phyloP scores from a whole-genome alignment of 2,113 vertebrate genomes.

The Symphodus melops region DNA sequence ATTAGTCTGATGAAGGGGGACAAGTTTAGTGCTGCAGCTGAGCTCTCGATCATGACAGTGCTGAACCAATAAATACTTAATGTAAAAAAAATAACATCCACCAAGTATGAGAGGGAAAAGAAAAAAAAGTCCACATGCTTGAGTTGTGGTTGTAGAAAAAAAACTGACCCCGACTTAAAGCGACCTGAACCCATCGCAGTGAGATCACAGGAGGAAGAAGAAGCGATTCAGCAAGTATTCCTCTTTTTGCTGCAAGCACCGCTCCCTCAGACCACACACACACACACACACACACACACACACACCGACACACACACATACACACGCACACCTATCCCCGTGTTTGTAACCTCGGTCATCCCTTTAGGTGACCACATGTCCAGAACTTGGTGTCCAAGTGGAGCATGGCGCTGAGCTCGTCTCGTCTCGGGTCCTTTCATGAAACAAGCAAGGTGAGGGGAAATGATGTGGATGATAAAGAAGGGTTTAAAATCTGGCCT shows the following conservation, averaged over 20 bases:
- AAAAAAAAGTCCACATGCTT: conserved; percentile 77
- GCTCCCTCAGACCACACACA: conserved; percentile 5
- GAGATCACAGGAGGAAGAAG: conserved; percentile 59
- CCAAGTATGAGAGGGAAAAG: conserved; percentile 35
- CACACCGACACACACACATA: conserved; percentile 6
- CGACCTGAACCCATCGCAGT: conserved; percentile 72
- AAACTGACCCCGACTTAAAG: neutral
- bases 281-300: neutral
- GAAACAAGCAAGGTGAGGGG: conserved; percentile 53
- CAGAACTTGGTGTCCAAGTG: conserved; percentile 5
- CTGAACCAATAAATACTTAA: conserved; percentile 88
- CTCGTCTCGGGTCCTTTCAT: conserved; percentile 46
- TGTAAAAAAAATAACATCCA: conserved; percentile 72
- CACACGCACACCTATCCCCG: conserved; percentile 18
- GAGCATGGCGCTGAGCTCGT: conserved; percentile 17
- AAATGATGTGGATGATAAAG: conserved; percentile 22
- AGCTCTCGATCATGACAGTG: conserved; percentile 73
- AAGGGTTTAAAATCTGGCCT: conserved; percentile 3
- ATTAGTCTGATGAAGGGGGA: conserved; percentile 21
- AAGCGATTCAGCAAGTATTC: conserved; percentile 35
- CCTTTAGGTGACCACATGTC: conserved; percentile 18
- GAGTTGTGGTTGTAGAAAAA: conserved; percentile 63
- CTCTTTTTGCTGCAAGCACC: conserved; percentile 46
- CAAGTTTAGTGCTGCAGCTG: conserved; percentile 54
- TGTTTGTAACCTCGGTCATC: conserved; percentile 12